These are phyloP conservation scores for Bombus superbus DNA, from an alignment of 1,140 invertebrate species.

Conservation along the genomic window DNA sequence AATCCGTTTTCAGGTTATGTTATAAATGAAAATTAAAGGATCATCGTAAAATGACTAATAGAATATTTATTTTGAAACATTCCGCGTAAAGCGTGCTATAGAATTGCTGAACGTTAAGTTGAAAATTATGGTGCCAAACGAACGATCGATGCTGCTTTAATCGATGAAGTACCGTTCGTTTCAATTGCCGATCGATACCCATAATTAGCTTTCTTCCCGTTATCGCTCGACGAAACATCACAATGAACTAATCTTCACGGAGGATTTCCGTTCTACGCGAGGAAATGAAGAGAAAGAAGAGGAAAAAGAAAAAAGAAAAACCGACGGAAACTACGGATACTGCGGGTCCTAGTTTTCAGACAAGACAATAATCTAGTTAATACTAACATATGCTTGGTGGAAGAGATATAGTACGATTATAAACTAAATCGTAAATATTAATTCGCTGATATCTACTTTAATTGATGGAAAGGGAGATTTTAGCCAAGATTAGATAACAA, in stretches of 20 bases:
- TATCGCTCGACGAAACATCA: not conserved
- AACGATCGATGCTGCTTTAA: not conserved
- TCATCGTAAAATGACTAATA: not conserved
- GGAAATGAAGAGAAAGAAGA: not conserved
- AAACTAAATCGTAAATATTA: rapidly evolving
- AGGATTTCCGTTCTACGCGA: not conserved
- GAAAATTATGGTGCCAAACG: not conserved
- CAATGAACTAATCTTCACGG: not conserved
- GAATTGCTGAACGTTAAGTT: not conserved
- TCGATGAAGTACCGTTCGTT: not conserved
- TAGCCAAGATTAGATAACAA: too few relatives aligned
- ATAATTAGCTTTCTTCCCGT: not conserved
- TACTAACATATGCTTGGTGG: not conserved
- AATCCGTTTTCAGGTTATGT: not conserved
- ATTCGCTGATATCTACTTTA: not conserved
- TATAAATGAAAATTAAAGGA: too few relatives aligned
- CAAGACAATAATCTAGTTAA: not conserved
- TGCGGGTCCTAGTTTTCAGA: not conserved
- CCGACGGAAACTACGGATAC: not conserved
- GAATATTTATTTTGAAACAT: not conserved
- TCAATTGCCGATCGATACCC: not conserved
- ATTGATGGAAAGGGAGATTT: not conserved
- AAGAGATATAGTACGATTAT: not conserved
- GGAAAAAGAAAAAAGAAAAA: not conserved
- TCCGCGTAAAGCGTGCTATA: too few relatives aligned